Evolutionary conservation across 2,888 invertebrate genomes (phyloP).

Genomic region (Frankliniella fusca): DNA sequence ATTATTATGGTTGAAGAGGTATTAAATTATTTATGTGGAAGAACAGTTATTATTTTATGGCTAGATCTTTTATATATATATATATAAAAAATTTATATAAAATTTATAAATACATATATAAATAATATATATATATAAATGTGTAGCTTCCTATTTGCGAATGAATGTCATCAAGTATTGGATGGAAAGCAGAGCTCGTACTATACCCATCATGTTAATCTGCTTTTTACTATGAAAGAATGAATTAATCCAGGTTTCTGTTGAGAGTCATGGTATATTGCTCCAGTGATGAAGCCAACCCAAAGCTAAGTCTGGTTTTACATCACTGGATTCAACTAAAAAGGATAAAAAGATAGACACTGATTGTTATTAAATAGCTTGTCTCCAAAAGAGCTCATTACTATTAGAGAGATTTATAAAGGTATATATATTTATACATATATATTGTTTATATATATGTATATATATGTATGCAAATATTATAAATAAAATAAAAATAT

Average conservation of each 20-base stretch:
- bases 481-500: conserved; percentile 40
- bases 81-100: conserved; percentile 13
- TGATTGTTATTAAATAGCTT: conserved; percentile 39
- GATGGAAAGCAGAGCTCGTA: conserved; percentile 25
- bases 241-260: background rate
- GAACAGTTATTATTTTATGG: conserved; percentile 36
- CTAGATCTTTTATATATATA: conserved; percentile 32
- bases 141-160: conserved; percentile 35
- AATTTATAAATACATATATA: conserved; percentile 33
- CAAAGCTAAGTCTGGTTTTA: background rate
- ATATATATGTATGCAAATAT: conserved; percentile 38
- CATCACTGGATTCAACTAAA: conserved; percentile 12
- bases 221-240: conserved; percentile 36
- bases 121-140: conserved; percentile 36
- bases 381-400: conserved; percentile 37
- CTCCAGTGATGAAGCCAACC: background rate
- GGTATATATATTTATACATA: conserved; percentile 35
- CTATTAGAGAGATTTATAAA: conserved; percentile 38
- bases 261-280: conserved; percentile 9
- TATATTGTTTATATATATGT: conserved; percentile 37
- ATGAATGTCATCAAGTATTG: conserved; percentile 32
- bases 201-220: conserved; percentile 37
- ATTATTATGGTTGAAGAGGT: conserved; percentile 35
- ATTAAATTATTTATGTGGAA: conserved; percentile 34
- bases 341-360: conserved; percentile 37